Conservation (phyloP, 1,140 invertebrate genomes). For the Matsumurasca onukii region DNA sequence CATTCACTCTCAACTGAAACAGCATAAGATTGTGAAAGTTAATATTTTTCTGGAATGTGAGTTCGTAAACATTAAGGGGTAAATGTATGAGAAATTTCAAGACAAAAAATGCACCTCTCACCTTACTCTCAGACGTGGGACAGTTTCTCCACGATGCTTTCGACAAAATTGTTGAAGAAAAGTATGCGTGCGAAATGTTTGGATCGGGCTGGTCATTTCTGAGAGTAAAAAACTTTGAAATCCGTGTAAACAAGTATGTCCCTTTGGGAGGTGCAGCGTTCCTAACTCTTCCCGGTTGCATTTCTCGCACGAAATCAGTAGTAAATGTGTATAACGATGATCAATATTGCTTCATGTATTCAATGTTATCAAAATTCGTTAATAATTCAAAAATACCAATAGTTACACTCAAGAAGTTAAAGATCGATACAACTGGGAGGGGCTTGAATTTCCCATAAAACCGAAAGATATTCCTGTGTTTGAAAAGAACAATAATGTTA, state of each 20-base stretch:
- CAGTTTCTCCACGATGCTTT: neutral
- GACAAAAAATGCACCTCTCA: neutral
- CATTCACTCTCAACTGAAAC: too few relatives aligned
- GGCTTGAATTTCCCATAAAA: too few relatives aligned
- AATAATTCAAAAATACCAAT: too few relatives aligned
- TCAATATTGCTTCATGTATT: neutral
- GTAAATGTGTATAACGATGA: neutral
- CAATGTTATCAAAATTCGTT: too few relatives aligned
- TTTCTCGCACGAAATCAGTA: neutral
- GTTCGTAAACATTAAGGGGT: neutral
- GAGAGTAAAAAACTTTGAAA: too few relatives aligned
- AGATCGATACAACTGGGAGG: too few relatives aligned
- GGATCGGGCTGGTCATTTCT: neutral
- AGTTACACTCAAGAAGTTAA: too few relatives aligned
- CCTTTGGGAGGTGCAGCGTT: neutral
- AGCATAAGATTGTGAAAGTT: neutral
- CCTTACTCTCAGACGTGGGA: neutral
- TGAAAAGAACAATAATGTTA: too few relatives aligned
- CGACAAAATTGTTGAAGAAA: neutral
- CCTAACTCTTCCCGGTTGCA: neutral
- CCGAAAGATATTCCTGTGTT: too few relatives aligned
- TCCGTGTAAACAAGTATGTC: neutral
- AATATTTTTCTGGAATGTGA: neutral
- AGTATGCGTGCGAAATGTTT: too few relatives aligned
- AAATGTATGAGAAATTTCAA: neutral